A percentile compares a stretch with the other conserved stretches of the same genome.
These are phyloP conservation scores for Calosoma granatense DNA, from an alignment of 1,140 invertebrate genomes.

Conservation along the genomic window DNA sequence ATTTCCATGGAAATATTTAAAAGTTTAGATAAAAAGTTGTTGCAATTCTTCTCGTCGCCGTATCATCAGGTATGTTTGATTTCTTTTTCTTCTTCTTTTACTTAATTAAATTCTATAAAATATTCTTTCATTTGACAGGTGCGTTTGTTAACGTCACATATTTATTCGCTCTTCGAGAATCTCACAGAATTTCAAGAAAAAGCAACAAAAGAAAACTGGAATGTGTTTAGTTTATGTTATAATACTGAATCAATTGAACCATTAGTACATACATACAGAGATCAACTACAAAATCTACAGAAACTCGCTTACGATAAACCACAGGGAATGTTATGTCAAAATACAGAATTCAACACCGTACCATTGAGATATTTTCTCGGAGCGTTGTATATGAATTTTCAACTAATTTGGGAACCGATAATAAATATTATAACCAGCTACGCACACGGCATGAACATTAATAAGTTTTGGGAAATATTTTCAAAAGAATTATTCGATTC, in stretches of 20 bases:
- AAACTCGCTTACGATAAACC: conserved; percentile 53
- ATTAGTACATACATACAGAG: conserved; percentile 64
- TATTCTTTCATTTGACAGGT: conserved; percentile 39
- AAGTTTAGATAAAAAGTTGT: conserved; percentile 41
- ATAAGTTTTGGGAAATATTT: conserved; percentile 72
- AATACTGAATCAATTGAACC: conserved; percentile 55
- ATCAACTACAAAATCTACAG: conserved; percentile 61
- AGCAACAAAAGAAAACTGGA: conserved; percentile 22
- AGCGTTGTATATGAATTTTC: conserved; percentile 76
- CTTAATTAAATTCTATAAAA: conserved; percentile 15
- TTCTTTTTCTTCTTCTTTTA: conserved; percentile 17
- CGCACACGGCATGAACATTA: conserved; percentile 49
- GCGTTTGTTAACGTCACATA: conserved; percentile 55
- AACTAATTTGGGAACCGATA: conserved; percentile 78
- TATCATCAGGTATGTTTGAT: conserved; percentile 46
- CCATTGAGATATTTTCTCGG: conserved; percentile 71
- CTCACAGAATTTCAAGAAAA: conserved; percentile 31
- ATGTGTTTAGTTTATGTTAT: conserved; percentile 55
- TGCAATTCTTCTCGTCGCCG: conserved; percentile 48
- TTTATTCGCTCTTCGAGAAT: conserved; percentile 59
- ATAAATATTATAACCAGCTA: conserved; percentile 61
- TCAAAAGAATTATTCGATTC: conserved; percentile 46
- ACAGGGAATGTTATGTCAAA: conserved; percentile 43
- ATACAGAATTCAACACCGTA: conserved; percentile 45
- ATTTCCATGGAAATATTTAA: conserved; percentile 30